Conservation (phyloP, 2,888 invertebrate genomes). For the Syritta pipiens region DNA sequence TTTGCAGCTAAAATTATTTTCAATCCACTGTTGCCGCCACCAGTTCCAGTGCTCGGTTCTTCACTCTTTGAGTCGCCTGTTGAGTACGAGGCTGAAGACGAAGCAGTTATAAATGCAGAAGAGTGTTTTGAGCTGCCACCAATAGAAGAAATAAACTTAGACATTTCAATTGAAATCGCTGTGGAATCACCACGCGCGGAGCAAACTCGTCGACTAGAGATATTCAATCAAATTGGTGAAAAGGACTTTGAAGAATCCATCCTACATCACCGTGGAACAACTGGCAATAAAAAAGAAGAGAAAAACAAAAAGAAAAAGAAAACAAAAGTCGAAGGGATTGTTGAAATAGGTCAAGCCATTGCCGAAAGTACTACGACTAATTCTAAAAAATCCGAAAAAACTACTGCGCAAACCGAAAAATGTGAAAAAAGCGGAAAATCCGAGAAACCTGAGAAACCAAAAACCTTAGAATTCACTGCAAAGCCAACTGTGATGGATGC, state of each 20-base stretch:
- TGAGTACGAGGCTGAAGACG: conserved; percentile 79
- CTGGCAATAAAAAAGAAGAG: conserved; percentile 71
- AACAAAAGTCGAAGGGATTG: conserved; percentile 73
- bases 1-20: conserved; percentile 76
- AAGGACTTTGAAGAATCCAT: conserved; percentile 87
- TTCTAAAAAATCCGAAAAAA: neutral
- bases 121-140: conserved; percentile 88
- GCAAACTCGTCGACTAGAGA: conserved; percentile 81
- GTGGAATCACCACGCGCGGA: conserved; percentile 76
- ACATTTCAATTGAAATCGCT: conserved; percentile 78
- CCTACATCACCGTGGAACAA: conserved; percentile 83
- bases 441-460: conserved; percentile 41
- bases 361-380: conserved; percentile 12
- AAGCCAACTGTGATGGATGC: conserved; percentile 80
- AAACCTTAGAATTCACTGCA: conserved; percentile 72
- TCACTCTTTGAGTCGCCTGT: conserved; percentile 75
- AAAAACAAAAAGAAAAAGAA: conserved; percentile 54
- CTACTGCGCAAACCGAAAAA: too few relatives aligned
- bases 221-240: conserved; percentile 86
- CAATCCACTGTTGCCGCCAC: conserved; percentile 77
- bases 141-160: conserved; percentile 80
- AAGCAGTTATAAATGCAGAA: conserved; percentile 83
- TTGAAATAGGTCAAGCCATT: conserved; percentile 76
- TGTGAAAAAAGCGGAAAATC: too few relatives aligned
- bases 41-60: conserved; percentile 74